phyloP scores from a whole-genome alignment of 2,113 vertebrate genomes.

The Pelodiscus sinensis region DNA sequence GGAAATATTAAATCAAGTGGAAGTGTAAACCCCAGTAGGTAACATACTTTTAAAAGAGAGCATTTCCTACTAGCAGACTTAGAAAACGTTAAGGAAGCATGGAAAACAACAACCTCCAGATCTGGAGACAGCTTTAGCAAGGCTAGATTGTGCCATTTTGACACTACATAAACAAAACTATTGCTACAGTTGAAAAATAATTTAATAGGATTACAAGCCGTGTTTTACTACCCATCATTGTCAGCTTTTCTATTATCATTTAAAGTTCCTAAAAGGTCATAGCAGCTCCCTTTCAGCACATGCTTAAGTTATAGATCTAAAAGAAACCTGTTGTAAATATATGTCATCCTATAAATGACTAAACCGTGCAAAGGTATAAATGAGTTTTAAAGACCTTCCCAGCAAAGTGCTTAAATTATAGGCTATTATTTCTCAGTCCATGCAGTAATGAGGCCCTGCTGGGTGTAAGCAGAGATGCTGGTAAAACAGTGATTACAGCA shows the following conservation, averaged over 20 bases:
- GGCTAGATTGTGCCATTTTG: neutral
- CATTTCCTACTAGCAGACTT: neutral
- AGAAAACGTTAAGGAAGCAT: neutral
- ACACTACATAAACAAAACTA: constrained; percentile 10
- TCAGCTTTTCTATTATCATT: constrained; percentile 13
- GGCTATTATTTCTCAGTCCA: constrained; percentile 3
- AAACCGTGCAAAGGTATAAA: constrained; percentile 1
- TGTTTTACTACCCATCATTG: neutral
- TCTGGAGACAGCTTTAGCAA: neutral
- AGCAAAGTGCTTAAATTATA: constrained; percentile 23
- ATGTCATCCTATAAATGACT: constrained; percentile 41
- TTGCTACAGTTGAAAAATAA: constrained; percentile 34
- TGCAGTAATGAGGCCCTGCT: neutral
- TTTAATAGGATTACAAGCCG: neutral
- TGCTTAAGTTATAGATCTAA: neutral
- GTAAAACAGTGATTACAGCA: neutral
- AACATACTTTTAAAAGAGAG: neutral
- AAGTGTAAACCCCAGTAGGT: constrained; percentile 22
- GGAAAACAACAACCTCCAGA: neutral
- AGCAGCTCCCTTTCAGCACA: neutral
- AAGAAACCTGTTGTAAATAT: constrained; percentile 20
- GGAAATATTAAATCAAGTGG: constrained; percentile 63
- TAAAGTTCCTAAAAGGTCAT: neutral
- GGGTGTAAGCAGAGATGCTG: constrained; percentile 3
- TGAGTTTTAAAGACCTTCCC: constrained; percentile 52